phyloP scores from a whole-genome alignment of 2,797 vertebrate genomes.

The Siniperca undulata region DNA sequence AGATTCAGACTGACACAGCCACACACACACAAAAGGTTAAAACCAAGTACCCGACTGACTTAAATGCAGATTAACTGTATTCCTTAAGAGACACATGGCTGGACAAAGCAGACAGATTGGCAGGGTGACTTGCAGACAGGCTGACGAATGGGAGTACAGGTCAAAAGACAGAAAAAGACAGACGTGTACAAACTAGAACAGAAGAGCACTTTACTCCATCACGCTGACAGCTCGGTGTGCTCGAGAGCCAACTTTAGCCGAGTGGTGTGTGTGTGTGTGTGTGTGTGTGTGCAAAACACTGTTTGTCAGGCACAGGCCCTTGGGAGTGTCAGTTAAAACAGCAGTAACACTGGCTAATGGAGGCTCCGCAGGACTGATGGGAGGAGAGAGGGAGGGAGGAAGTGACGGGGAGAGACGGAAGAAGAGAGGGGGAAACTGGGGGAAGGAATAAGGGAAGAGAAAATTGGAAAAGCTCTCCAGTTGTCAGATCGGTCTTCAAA shows the following conservation, averaged over 20 bases:
- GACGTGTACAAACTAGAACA: constrained; percentile 1
- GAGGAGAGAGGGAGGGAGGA: not conserved
- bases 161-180: constrained; percentile 23
- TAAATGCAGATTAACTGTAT: not conserved
- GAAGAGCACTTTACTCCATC: constrained; percentile 25
- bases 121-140: not conserved
- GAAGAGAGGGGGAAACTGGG: too few species aligned
- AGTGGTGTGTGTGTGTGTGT: constrained; percentile 6
- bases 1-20: not conserved
- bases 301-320: constrained; percentile 40
- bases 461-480: not conserved
- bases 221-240: constrained; percentile 38
- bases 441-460: not conserved
- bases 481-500: not conserved
- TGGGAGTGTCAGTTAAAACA: constrained; percentile 45
- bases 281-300: constrained; percentile 7
- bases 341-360: constrained; percentile 56
- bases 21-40: not conserved
- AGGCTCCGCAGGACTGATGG: constrained; percentile 26
- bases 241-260: constrained; percentile 48
- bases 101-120: not conserved
- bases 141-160: not conserved
- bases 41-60: not conserved
- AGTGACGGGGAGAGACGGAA: not conserved
- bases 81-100: not conserved